These are phyloP conservation scores for Yasuhikotakia modesta DNA, from an alignment of 2,797 vertebrate genomes.

Conservation along the genomic window DNA sequence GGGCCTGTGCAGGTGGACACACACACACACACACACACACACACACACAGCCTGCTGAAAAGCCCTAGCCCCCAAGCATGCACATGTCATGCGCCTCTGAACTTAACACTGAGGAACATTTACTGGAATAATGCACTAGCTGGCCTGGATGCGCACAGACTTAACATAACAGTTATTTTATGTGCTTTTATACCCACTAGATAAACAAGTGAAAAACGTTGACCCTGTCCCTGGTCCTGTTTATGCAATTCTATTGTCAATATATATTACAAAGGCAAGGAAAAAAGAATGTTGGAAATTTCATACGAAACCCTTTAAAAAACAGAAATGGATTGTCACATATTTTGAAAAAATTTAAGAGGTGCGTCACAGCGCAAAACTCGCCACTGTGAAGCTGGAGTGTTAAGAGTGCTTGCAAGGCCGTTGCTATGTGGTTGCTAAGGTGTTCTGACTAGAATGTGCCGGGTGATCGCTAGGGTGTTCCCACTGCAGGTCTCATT, in stretches of 20 bases:
- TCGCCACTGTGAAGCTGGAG: background rate
- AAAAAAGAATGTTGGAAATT: background rate
- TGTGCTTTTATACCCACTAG: background rate
- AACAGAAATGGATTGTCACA: background rate
- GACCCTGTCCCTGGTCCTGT: conserved; percentile 2
- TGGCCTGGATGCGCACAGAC: conserved; percentile 23
- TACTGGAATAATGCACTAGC: conserved; percentile 38
- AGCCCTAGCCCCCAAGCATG: conserved; percentile 70
- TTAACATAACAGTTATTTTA: background rate
- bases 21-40: conserved; percentile 42
- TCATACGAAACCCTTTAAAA: background rate
- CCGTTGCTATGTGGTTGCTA: conserved; percentile 10
- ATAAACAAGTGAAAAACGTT: background rate
- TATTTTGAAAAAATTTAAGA: background rate
- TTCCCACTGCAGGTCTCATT: background rate
- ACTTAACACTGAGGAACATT: conserved; percentile 41
- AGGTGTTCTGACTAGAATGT: conserved; percentile 2
- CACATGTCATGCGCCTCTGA: conserved; percentile 71
- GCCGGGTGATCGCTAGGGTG: background rate
- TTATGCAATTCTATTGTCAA: background rate
- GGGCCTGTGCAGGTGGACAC: conserved; percentile 69
- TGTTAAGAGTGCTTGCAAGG: conserved; percentile 6
- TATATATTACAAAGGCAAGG: background rate
- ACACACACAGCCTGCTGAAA: conserved; percentile 62
- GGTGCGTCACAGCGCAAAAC: background rate